Conservation (phyloP, 2,113 vertebrate species). For the Connochaetes taurinus region DNA sequence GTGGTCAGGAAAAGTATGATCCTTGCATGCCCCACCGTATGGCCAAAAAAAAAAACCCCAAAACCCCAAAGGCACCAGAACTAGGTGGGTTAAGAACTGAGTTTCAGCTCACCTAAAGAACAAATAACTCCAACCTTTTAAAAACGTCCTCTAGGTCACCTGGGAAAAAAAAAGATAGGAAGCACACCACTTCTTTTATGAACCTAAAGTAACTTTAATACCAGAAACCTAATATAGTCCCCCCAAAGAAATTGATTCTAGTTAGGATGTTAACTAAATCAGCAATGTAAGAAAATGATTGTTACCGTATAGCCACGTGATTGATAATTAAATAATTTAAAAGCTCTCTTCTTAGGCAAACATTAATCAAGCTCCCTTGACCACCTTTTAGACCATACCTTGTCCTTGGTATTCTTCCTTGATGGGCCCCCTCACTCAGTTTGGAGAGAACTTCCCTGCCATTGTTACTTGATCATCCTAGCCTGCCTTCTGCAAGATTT, state of each 20-base stretch:
- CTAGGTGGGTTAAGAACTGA: background rate
- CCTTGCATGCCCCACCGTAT: background rate
- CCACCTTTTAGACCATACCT: background rate
- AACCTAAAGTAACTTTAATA: background rate
- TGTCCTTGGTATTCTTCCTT: background rate
- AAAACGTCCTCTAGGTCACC: background rate
- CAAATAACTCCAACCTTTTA: background rate
- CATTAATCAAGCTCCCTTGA: background rate
- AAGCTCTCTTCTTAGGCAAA: background rate
- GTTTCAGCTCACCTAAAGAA: background rate
- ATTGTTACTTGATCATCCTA: background rate
- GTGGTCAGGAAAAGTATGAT: background rate
- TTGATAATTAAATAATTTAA: background rate
- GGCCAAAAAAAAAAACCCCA: background rate
- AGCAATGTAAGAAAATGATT: background rate
- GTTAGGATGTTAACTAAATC: background rate
- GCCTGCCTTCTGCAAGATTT: background rate
- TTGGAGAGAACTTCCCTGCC: background rate
- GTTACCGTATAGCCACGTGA: background rate
- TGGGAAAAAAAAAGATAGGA: background rate
- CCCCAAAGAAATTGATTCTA: background rate
- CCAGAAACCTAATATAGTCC: background rate
- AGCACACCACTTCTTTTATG: background rate
- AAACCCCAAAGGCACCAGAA: background rate
- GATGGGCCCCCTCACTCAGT: background rate